A percentile compares a stretch with the other conserved stretches of the same genome.
phyloP scores from a whole-genome alignment of 2,797 vertebrate genomes.

The Pantherophis alleghaniensis region DNA sequence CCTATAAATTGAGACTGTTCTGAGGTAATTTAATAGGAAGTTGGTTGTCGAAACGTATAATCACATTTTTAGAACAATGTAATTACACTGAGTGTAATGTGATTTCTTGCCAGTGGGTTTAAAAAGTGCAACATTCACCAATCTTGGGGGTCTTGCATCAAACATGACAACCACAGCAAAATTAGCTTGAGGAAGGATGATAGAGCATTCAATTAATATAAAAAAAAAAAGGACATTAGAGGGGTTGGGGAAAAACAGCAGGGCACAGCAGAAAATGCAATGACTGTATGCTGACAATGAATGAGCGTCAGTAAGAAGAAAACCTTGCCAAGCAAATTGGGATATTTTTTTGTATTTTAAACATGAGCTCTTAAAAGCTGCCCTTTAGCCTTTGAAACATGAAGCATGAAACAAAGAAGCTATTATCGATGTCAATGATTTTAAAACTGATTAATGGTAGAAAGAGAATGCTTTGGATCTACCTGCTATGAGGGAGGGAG shows the following conservation, averaged over 20 bases:
- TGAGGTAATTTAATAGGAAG: constrained; percentile 60
- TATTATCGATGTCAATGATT: not conserved
- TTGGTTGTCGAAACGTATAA: constrained; percentile 61
- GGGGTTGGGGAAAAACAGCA: not conserved
- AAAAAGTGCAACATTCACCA: constrained; percentile 53
- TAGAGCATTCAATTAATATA: constrained; percentile 18
- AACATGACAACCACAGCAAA: constrained; percentile 39
- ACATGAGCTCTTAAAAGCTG: not conserved
- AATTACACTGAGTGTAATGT: constrained; percentile 55
- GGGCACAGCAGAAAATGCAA: not conserved
- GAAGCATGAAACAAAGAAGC: too few relatives aligned
- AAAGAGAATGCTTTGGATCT: not conserved
- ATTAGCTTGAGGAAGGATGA: constrained; percentile 3
- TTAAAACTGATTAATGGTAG: not conserved
- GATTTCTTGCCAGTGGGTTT: constrained; percentile 55
- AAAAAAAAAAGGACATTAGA: not conserved
- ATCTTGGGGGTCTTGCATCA: constrained; percentile 34
- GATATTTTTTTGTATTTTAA: not conserved
- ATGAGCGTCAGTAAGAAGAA: not conserved
- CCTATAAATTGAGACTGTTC: constrained; percentile 61
- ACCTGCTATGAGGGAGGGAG: not conserved
- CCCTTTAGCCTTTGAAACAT: not conserved
- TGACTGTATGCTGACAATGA: not conserved
- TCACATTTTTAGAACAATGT: constrained; percentile 62
- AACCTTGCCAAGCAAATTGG: not conserved